phyloP scores from a whole-genome alignment of 2,797 vertebrate genomes.

The Smutsia temminckii region DNA sequence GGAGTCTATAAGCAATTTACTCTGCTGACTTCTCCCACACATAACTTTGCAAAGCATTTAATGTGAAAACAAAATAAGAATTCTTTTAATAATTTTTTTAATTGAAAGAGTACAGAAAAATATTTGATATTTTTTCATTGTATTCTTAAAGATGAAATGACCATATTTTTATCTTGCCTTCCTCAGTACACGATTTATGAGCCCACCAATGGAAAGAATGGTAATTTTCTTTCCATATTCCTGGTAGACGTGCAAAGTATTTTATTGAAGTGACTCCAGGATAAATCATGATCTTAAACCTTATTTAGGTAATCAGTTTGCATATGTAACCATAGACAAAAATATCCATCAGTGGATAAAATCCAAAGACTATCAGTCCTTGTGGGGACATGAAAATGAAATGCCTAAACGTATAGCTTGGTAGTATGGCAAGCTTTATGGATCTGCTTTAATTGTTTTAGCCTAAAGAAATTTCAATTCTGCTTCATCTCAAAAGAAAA shows the following conservation, averaged over 20 bases:
- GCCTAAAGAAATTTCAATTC: conserved; percentile 6
- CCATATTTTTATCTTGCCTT: not conserved
- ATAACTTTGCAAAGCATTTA: conserved; percentile 55
- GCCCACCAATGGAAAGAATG: not conserved
- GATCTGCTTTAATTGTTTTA: conserved; percentile 44
- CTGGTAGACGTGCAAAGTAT: not conserved
- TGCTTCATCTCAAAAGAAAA: conserved; percentile 12
- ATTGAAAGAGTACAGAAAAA: not conserved
- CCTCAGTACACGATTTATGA: not conserved
- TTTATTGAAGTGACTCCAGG: not conserved
- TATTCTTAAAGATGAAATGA: not conserved
- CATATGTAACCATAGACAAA: not conserved
- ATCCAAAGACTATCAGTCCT: not conserved
- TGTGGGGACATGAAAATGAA: not conserved
- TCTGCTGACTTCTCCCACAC: conserved; percentile 28
- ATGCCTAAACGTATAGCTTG: not conserved
- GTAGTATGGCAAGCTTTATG: not conserved
- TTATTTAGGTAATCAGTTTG: conserved; percentile 24
- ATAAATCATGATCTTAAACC: conserved; percentile 28
- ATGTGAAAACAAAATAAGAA: conserved; percentile 45
- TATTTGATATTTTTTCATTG: not conserved
- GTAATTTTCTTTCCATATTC: not conserved
- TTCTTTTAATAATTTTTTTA: conserved; percentile 36
- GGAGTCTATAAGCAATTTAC: conserved; percentile 40
- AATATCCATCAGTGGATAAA: not conserved